Evolutionary conservation across 1,140 invertebrate genomes (phyloP).

Genomic region (Conopomorpha cramerella): DNA sequence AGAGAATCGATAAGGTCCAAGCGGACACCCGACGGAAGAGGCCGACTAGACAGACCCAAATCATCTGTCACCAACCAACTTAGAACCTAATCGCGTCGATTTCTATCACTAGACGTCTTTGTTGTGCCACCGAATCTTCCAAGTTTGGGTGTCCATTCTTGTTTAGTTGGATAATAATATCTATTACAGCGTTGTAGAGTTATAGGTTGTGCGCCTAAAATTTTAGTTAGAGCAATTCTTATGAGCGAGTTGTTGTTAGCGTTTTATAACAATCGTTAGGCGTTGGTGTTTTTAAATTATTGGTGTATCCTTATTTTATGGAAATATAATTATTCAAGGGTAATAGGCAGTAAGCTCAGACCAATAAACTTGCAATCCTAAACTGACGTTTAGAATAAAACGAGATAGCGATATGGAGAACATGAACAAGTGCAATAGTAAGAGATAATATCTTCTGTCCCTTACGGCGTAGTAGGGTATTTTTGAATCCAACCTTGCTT

Average conservation of each 20-base stretch:
- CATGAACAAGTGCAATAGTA: too few species aligned
- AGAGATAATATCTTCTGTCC: too few species aligned
- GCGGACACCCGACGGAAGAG: conserved; percentile 13
- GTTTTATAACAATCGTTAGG: background rate
- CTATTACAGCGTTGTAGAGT: too few species aligned
- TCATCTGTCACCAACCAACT: conserved; percentile 27
- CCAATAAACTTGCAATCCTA: too few species aligned
- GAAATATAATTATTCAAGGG: too few species aligned
- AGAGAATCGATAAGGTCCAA: too few species aligned
- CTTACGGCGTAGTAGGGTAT: too few species aligned
- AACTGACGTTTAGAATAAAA: too few species aligned
- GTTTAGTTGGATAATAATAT: too few species aligned
- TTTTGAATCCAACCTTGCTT: too few species aligned
- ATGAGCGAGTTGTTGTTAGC: background rate
- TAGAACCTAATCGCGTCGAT: background rate
- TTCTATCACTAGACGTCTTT: conserved; percentile 33
- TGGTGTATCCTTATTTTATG: background rate
- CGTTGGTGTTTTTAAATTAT: background rate
- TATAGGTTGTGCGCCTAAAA: background rate
- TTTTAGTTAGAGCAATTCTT: background rate
- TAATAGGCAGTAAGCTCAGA: too few species aligned
- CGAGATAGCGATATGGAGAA: too few species aligned
- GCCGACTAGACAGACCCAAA: conserved; percentile 32
- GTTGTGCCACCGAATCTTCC: conserved; percentile 12
- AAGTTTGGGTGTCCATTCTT: background rate